phyloP scores from a whole-genome alignment of 2,888 invertebrate genomes.

The Hypomecis atomaria region DNA sequence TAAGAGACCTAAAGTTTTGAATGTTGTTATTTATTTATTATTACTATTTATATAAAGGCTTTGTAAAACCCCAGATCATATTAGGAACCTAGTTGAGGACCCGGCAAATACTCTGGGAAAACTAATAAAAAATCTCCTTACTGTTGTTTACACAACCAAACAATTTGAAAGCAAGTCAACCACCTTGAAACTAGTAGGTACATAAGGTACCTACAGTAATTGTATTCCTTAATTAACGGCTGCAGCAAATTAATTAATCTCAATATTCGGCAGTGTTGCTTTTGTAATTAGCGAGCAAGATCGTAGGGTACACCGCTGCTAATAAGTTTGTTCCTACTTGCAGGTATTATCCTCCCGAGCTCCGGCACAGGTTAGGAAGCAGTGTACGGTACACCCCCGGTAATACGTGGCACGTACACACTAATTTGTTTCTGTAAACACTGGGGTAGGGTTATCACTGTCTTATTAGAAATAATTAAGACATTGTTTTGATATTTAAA shows the following conservation, averaged over 20 bases:
- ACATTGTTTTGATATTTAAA: neutral
- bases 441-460: conserved; percentile 37
- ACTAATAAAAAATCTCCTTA: too few species aligned
- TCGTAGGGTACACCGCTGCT: conserved; percentile 26
- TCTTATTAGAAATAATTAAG: conserved; percentile 17
- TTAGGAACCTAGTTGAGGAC: too few species aligned
- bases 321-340: conserved; percentile 30
- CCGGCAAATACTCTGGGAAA: too few species aligned
- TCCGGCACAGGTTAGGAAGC: conserved; percentile 16
- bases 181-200: neutral
- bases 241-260: conserved; percentile 42
- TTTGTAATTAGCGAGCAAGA: conserved; percentile 42
- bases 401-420: conserved; percentile 42
- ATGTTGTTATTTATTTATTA: too few species aligned
- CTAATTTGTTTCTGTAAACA: conserved; percentile 60
- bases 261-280: conserved; percentile 39
- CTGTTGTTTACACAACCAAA: neutral
- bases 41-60: too few species aligned
- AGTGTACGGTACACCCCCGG: conserved; percentile 13
- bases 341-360: conserved; percentile 41
- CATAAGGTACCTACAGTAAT: conserved; percentile 10
- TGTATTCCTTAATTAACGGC: conserved; percentile 37
- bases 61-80: too few species aligned
- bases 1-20: too few species aligned
- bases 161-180: conserved; percentile 4